Evolutionary conservation across 1,140 invertebrate genomes (phyloP), one percentile per base, ranked within the genome.

Genomic region (Paracyclopina nana): DNA sequence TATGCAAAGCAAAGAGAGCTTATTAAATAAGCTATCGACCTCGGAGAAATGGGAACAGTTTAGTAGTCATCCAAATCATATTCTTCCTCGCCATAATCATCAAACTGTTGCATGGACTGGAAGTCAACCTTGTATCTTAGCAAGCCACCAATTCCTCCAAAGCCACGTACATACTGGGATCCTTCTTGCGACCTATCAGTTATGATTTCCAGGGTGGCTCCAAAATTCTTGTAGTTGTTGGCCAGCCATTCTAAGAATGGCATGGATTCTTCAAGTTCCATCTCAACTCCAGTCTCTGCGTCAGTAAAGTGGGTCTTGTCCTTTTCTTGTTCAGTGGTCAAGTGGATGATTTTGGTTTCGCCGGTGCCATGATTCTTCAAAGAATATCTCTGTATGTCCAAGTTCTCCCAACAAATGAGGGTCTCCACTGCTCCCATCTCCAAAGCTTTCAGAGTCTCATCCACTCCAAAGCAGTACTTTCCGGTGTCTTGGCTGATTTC

Each of bases 181-280:
- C 95, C 95, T 76, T 99, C 92, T 66, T 97, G 92, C 45, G 91
- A 97, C 70, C 88, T 87, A 68, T 99, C 94, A 11, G 91, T 98
- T 60, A 99, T 95, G 64, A 99, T 99, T 78, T 99, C 95, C 62
- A 99, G 70, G 16, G 88, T 95, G 55, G 94, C 91, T 59, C 92
- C 95, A 69, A 97, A 98, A 56, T 79, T 90, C 71, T 99, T 99
- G 69, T 99, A 99, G 66, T 95, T 96, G 67, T 99, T 97, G 26
- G 95, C 92, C 59, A 99, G 75, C 94, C 94, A 99, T 72, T 99
- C 94, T 45, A 98, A 70, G 27, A 98, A 68, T 16, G 91, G 85
- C 70, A 91, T 83, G 66, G 82, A 87, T 63, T 98, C 92, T 38
- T 91, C 82, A 60, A 97, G 72, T 73, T 99, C 94, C 65, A 98